These are phyloP conservation scores for Schizopygopsis pylzovi DNA, from an alignment of 2,797 vertebrate genomes.

Conservation along the genomic window DNA sequence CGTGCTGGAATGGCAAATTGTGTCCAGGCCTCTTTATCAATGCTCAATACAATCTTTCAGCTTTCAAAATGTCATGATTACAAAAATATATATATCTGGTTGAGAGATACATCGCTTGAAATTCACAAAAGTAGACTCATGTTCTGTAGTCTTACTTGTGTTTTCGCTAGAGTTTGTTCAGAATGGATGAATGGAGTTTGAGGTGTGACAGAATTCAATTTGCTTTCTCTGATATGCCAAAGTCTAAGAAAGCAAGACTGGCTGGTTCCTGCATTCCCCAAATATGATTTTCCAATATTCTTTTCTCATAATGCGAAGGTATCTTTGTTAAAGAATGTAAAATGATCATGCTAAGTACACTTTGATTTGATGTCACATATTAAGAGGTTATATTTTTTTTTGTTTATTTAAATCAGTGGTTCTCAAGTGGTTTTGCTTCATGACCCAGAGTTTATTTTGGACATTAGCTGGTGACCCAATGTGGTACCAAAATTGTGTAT, in stretches of 20 bases:
- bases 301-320: not conserved
- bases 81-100: conserved; percentile 23
- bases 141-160: not conserved
- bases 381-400: not conserved
- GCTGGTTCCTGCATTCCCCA: not conserved
- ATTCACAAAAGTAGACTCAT: not conserved
- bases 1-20: conserved; percentile 62
- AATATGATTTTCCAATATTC: not conserved
- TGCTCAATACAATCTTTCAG: conserved; percentile 10
- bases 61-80: conserved; percentile 9
- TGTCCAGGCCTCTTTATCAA: conserved; percentile 51
- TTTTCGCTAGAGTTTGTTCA: not conserved
- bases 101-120: conserved; percentile 24
- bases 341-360: conserved; percentile 18
- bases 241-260: not conserved
- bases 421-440: conserved; percentile 6
- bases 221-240: not conserved
- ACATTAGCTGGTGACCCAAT: not conserved
- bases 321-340: not conserved
- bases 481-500: not conserved
- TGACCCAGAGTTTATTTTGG: not conserved
- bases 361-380: not conserved
- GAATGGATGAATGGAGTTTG: not conserved
- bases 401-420: not conserved
- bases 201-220: not conserved